These are phyloP conservation scores for Mesoligia furuncula DNA, from an alignment of 2,888 invertebrate species.

Conservation along the genomic window DNA sequence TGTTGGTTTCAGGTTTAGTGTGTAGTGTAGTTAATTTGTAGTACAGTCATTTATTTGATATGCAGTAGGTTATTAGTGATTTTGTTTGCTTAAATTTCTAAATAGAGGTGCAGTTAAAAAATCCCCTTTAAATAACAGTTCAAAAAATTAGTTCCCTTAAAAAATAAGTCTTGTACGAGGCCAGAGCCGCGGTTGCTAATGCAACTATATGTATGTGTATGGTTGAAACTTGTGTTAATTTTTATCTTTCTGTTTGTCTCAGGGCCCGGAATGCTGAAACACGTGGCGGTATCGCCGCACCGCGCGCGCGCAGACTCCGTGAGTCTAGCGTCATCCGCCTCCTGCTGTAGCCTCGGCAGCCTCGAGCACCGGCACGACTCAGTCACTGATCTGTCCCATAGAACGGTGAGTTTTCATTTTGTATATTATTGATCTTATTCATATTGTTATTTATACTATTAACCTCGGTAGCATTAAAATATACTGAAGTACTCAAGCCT, in stretches of 20 bases:
- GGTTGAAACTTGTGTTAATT: background rate
- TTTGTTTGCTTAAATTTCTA: too few species aligned
- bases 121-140: too few species aligned
- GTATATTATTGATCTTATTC: background rate
- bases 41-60: too few species aligned
- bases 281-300: constrained; percentile 97
- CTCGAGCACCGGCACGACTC: constrained; percentile 91
- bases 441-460: background rate
- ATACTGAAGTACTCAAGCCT: background rate
- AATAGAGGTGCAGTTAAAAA: too few species aligned
- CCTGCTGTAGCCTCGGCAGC: constrained; percentile 93
- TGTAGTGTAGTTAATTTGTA: too few species aligned
- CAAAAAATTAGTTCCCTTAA: too few species aligned
- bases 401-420: constrained; percentile 80
- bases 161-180: background rate
- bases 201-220: too few species aligned
- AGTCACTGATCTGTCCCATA: constrained; percentile 83
- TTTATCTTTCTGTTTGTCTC: constrained; percentile 18
- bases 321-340: constrained; percentile 94
- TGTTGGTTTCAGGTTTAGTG: too few species aligned
- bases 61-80: too few species aligned
- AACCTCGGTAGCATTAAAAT: background rate
- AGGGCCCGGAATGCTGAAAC: constrained; percentile 94
- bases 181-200: background rate
- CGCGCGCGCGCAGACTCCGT: constrained; percentile 96